Percentiles rank a stretch among this genome's conserved stretches.
Conservation (phyloP, 1,140 invertebrate species). For the Hesperophylax magnus region DNA sequence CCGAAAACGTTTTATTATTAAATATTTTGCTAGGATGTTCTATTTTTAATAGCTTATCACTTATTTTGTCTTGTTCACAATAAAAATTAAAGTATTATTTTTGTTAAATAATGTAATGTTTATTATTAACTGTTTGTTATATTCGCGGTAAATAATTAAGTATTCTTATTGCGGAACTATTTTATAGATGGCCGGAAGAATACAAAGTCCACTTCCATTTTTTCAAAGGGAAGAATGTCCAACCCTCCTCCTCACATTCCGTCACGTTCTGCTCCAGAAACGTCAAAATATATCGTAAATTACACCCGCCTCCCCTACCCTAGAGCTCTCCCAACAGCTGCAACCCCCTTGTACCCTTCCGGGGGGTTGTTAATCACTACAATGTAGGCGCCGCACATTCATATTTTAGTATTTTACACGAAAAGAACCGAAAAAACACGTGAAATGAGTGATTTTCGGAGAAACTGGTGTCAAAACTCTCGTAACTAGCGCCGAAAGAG, state of each 20-base stretch:
- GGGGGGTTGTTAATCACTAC: conserved; percentile 4
- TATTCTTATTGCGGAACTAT: not conserved
- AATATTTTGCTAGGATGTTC: not conserved
- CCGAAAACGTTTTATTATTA: not conserved
- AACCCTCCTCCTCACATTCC: conserved; percentile 11
- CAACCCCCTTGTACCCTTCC: not conserved
- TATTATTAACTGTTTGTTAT: too few species aligned
- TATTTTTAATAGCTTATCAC: not conserved
- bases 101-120: not conserved
- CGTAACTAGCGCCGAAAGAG: not conserved
- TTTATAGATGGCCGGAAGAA: conserved; percentile 10
- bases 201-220: conserved; percentile 54
- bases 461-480: not conserved
- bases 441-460: not conserved
- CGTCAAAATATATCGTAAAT: conserved; percentile 49
- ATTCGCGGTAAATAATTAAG: not conserved
- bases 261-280: conserved; percentile 36
- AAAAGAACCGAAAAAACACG: conserved; percentile 17
- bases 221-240: conserved; percentile 9
- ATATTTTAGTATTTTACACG: conserved; percentile 8
- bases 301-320: not conserved
- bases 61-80: not conserved
- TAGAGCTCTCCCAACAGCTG: conserved; percentile 39
- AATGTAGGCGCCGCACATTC: not conserved
- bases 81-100: not conserved